Base-by-base conservation (phyloP, 2,888 invertebrate genomes). In the Fabriciana adippe region DNA sequence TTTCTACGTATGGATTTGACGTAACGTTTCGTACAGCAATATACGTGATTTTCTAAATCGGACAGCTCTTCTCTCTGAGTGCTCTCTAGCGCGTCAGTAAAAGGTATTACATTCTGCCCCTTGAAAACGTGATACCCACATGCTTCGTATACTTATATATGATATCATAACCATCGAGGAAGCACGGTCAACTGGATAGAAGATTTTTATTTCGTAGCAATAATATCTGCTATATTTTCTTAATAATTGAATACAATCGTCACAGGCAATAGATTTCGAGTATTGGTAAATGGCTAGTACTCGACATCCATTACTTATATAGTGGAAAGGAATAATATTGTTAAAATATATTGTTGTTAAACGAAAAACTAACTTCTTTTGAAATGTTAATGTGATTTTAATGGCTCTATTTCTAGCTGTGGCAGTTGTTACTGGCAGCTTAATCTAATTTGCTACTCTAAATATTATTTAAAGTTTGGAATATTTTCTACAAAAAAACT, bases 41-140 rank as follows among this genome's bases (percentile, higher is more conserved):
- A 59, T 90, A 92, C 88, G 81, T 87, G 87, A 89, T 92, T 92
- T 90, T 85, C 87, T 82, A 88, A 91, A 92, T 89, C 87, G 88
- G 86, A 79, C 84, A 81, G 83, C 86, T 83, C 86, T 82, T 77
- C 74, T 72, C 80, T 81, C 81, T 83, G 85, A 91, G 91, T 88
- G 89, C 89, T 87, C 87, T 90, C 83, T 80, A 86, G 81, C 74
- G 73, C 65, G 71, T 70, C 68, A 70, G 73, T 77, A 75, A 74
- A 73, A 75, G 74, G 73, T 73, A 75, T 69, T 73, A 70, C 69
- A 81, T 82, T 84, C 81, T 76, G 74, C 76, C 79, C 73, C 82
- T 83, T 79, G 77, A 80, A 79, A 84, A 86, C 78, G 74, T 78
- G 83, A 84, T 82, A 82, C 78, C 73, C 70, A 56, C 67, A 69